A percentile compares a stretch with the other conserved stretches of the same genome.
Evolutionary conservation across 1,140 invertebrate species (phyloP).

Genomic region (Hypsibius dujardini): DNA sequence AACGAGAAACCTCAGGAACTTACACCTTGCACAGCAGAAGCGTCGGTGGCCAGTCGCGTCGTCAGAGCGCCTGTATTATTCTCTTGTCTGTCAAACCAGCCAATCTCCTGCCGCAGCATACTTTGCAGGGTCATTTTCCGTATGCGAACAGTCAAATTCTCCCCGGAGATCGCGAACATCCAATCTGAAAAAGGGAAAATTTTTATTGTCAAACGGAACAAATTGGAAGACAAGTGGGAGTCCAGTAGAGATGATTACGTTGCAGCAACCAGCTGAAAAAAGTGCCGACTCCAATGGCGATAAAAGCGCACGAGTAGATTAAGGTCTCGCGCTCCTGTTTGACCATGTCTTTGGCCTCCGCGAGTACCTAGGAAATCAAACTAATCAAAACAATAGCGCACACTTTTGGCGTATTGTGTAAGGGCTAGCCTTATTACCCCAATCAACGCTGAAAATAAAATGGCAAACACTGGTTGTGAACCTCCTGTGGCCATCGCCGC

Average conservation of each 20-base stretch:
- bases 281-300: conserved; percentile 44
- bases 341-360: conserved; percentile 35
- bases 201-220: too few relatives aligned
- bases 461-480: conserved; percentile 56
- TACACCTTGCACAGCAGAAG: conserved; percentile 59
- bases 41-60: conserved; percentile 55
- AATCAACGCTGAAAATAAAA: conserved; percentile 65
- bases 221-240: too few relatives aligned
- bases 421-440: conserved; percentile 50
- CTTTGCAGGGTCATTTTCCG: conserved; percentile 46
- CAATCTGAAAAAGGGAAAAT: conserved; percentile 28
- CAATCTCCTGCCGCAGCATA: conserved; percentile 60
- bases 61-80: conserved; percentile 59
- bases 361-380: conserved; percentile 31
- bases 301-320: conserved; percentile 47
- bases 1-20: too few relatives aligned
- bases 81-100: conserved; percentile 53
- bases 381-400: conserved; percentile 21
- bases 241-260: too few relatives aligned
- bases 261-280: conserved; percentile 47
- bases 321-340: conserved; percentile 43
- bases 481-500: conserved; percentile 51
- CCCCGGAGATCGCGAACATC: conserved; percentile 55
- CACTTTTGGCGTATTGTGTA: too few relatives aligned
- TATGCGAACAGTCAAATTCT: conserved; percentile 48